phyloP scores from a whole-genome alignment of 2,113 vertebrate species.

The Microtus ochrogaster region DNA sequence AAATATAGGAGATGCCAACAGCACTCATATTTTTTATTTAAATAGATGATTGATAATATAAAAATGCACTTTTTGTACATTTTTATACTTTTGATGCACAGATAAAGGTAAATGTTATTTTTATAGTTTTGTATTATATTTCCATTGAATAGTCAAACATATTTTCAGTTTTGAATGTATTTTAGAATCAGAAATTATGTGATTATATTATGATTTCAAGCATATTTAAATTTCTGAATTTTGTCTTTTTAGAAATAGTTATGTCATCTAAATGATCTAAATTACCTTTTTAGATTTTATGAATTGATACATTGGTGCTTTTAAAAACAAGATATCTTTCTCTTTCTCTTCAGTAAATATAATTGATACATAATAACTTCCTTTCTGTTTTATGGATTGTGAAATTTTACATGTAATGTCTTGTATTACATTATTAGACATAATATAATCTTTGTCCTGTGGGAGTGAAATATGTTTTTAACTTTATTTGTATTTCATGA shows the following conservation, averaged over 20 bases:
- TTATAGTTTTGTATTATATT: not conserved
- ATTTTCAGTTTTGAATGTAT: not conserved
- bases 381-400: not conserved
- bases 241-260: not conserved
- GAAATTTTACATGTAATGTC: not conserved
- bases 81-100: not conserved
- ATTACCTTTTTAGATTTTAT: not conserved
- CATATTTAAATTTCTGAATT: not conserved
- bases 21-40: not conserved
- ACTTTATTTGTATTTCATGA: not conserved
- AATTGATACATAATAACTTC: conserved; percentile 4
- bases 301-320: not conserved
- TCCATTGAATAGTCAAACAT: not conserved
- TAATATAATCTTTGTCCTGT: not conserved
- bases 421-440: not conserved
- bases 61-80: not conserved
- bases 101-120: not conserved
- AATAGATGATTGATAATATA: not conserved
- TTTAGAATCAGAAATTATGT: not conserved
- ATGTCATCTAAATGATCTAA: not conserved
- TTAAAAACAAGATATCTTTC: not conserved
- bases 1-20: not conserved
- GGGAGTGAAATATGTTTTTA: conserved; percentile 1
- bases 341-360: not conserved
- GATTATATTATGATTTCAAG: not conserved